Conservation (phyloP, 2,888 invertebrate genomes). For the Phragmatobia fuliginosa region DNA sequence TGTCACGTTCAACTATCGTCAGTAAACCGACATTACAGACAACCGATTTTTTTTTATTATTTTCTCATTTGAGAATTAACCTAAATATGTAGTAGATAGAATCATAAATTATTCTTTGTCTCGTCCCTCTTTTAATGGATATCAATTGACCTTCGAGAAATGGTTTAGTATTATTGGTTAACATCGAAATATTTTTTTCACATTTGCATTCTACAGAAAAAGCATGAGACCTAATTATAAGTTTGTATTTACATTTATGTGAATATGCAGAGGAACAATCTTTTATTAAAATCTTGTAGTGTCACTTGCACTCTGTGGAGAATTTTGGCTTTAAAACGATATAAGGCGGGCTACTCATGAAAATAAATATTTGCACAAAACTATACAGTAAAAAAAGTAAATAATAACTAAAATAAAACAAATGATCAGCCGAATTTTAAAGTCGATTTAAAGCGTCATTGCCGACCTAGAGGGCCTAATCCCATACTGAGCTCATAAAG, state of each 20-base stretch:
- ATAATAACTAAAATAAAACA: too few relatives aligned
- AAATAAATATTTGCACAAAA: background rate
- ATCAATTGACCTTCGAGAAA: too few relatives aligned
- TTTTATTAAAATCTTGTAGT: slow-evolving; percentile 65
- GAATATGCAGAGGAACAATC: slow-evolving; percentile 51
- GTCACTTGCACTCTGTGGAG: slow-evolving; percentile 54
- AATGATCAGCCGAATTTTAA: too few relatives aligned
- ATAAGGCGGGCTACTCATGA: slow-evolving; percentile 37
- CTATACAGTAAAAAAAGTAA: too few relatives aligned
- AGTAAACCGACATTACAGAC: too few relatives aligned
- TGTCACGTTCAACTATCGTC: too few relatives aligned
- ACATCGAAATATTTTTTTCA: background rate
- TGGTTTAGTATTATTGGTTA: too few relatives aligned
- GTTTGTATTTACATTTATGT: background rate
- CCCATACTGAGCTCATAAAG: too few relatives aligned
- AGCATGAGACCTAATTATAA: background rate
- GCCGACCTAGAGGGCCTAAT: too few relatives aligned
- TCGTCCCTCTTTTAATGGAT: background rate
- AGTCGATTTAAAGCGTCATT: too few relatives aligned
- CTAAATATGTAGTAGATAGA: background rate
- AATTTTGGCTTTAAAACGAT: slow-evolving; percentile 9
- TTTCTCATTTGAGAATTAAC: too few relatives aligned
- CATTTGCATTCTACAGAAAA: background rate
- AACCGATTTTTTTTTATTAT: too few relatives aligned
- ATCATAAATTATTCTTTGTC: background rate